Evolutionary conservation across 2,113 vertebrate species (phyloP), one percentile per base, ranked within the genome.

Genomic region (Cheilinus undulatus): DNA sequence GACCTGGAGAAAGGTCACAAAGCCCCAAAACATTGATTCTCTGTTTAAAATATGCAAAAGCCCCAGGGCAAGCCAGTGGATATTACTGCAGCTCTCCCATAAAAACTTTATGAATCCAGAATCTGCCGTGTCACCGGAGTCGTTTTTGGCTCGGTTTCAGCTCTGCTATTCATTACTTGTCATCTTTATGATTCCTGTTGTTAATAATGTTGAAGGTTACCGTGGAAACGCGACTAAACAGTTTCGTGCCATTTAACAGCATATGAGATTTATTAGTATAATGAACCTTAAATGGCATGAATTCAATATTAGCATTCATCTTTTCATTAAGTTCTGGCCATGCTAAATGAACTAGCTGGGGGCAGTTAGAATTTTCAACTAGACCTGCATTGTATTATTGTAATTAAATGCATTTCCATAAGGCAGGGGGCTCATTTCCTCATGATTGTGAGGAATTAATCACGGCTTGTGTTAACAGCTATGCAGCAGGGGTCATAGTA

Each of bases 1-100:
- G 84, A 86, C 86, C 67, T 58, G 59, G 36, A 76, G 73, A 91
- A 92, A 92, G 88, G 89, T 91, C 83, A 90, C 24, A 1, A 42
- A 57, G 78, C 69, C 79, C 82, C 62, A 73, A 73, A 85, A 85
- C 36, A 20, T 87, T 46, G 54, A 91, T 86, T 82, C 48, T 51
- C 30, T 62, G 54, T 83, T 83, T 87, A 59, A 86, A 85, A 73
- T 70, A 76, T 51, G 71, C 69, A 69, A 64, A 26, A 7, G 15
- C 9, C 26, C 13, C 50, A 49, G 61, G 58, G 45, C 11, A 46
- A 58, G 36, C 58, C 40, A 2, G 36, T 3, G n/a, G 80, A 59
- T 38, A 73, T 56, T 32, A 60, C 49, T 3, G 12, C 56, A 20
- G 58, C 51, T 42, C n/a, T 46, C 42, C 32, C 14, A n/a, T 43